Evolutionary conservation across 2,113 vertebrate species (phyloP).

Genomic region (Turdus rufiventris): DNA sequence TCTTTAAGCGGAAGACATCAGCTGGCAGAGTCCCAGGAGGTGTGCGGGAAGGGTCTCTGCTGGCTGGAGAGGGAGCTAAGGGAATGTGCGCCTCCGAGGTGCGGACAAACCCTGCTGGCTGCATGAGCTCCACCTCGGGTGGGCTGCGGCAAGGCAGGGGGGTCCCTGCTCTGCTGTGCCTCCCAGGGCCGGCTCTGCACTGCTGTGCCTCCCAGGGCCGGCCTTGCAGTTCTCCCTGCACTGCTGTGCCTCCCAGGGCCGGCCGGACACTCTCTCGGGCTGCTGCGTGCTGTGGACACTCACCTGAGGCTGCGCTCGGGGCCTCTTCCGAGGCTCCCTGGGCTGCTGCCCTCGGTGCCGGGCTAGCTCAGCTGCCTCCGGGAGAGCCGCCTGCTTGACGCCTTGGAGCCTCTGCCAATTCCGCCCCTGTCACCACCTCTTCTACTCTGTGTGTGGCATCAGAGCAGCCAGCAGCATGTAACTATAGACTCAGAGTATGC

Average conservation of each 20-base stretch:
- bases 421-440: background rate
- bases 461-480: background rate
- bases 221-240: too few relatives aligned
- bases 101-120: background rate
- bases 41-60: background rate
- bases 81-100: background rate
- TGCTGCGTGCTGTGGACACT: fast-evolving
- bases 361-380: background rate
- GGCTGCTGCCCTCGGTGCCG: fast-evolving
- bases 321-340: background rate
- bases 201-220: too few relatives aligned
- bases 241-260: background rate
- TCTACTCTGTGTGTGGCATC: background rate
- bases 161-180: too few relatives aligned
- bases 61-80: background rate
- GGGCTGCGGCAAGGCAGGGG: background rate
- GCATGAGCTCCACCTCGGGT: fast-evolving
- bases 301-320: fast-evolving
- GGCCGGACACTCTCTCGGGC: background rate
- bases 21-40: background rate
- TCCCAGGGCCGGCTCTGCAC: too few relatives aligned
- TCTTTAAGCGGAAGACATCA: background rate
- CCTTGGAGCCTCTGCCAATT: background rate
- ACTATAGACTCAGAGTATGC: background rate
- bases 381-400: background rate